Conservation (phyloP, 2,797 vertebrate genomes). For the Microhierax caerulescens region DNA sequence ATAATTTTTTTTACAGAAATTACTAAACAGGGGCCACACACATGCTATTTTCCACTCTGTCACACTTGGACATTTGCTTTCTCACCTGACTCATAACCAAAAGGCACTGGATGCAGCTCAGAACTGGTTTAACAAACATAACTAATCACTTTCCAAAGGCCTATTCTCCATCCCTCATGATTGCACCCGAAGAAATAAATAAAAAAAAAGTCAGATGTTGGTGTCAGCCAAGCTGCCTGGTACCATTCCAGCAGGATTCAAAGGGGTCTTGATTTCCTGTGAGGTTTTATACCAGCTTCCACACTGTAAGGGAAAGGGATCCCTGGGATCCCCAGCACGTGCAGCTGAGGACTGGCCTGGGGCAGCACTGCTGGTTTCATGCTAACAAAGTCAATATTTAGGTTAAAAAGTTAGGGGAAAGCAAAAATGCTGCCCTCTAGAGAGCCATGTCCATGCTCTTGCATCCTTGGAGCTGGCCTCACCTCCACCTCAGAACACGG, state of each 20-base stretch:
- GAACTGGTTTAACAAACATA: neutral
- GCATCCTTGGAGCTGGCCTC: neutral
- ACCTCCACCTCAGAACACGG: neutral
- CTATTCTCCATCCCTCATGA: neutral
- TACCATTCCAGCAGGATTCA: neutral
- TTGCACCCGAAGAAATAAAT: neutral
- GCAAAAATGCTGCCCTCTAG: neutral
- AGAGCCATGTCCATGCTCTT: neutral
- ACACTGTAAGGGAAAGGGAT: neutral
- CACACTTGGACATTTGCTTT: neutral
- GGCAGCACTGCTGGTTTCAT: neutral
- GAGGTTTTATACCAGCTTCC: neutral
- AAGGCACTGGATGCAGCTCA: neutral
- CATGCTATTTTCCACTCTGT: neutral
- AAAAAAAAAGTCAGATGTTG: neutral
- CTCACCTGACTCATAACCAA: neutral
- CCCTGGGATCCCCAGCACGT: neutral
- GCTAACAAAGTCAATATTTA: neutral
- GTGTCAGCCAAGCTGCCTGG: neutral
- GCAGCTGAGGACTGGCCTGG: neutral
- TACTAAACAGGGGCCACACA: slow-evolving; percentile 5
- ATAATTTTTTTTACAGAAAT: neutral
- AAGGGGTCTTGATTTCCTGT: neutral
- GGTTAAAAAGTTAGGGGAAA: neutral
- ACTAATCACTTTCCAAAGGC: neutral